These are phyloP conservation scores for Eremophila alpestris DNA, from an alignment of 2,797 vertebrate species.

Conservation along the genomic window DNA sequence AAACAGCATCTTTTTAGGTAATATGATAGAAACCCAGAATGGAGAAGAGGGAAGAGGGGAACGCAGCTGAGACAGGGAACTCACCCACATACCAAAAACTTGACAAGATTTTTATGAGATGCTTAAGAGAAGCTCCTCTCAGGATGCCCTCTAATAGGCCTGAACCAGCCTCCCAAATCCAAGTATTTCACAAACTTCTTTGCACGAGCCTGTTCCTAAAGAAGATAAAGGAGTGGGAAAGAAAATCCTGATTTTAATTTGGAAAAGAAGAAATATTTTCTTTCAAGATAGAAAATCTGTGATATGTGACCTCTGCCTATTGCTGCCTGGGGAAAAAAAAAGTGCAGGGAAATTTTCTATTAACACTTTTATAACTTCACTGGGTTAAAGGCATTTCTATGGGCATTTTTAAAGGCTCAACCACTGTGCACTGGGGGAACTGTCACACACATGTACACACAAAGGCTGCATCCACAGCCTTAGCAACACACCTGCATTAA, in stretches of 20 bases:
- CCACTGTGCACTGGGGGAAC: background rate
- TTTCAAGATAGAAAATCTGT: background rate
- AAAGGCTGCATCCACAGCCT: background rate
- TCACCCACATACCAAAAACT: background rate
- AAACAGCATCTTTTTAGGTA: background rate
- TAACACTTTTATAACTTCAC: background rate
- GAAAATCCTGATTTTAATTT: background rate
- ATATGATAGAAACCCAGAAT: background rate
- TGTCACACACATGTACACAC: too few species aligned
- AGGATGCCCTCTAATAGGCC: background rate
- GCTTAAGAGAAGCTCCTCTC: background rate
- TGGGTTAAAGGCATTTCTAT: background rate
- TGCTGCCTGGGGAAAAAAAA: background rate
- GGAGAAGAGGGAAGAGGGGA: background rate
- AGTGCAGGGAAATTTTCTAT: background rate
- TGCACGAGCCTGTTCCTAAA: background rate
- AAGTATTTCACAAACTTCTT: background rate
- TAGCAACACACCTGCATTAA: background rate
- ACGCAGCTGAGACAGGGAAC: background rate
- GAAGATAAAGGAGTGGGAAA: background rate
- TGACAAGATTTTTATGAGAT: background rate
- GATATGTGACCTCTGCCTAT: background rate
- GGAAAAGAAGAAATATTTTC: background rate
- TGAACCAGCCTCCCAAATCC: background rate
- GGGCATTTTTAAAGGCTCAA: accelerated